Evolutionary conservation across 2,113 vertebrate species (phyloP).

Genomic region (Lophius piscatorius): DNA sequence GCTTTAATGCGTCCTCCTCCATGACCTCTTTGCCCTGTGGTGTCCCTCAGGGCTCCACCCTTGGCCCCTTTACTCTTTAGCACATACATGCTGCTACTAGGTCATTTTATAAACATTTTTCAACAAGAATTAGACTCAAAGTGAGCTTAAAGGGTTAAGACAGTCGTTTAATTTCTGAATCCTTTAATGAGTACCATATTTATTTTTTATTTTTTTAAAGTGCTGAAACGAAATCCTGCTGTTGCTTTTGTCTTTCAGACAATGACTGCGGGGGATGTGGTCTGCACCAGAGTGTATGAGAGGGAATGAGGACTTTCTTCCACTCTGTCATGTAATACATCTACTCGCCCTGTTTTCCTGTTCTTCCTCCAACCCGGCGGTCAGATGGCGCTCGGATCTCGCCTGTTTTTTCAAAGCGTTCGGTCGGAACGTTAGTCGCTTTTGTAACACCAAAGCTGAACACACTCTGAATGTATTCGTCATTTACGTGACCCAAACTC

Average conservation of each 20-base stretch:
- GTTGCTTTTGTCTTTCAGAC: slow-evolving; percentile 80
- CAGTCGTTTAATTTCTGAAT: too few relatives aligned
- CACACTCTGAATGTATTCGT: slow-evolving; percentile 14
- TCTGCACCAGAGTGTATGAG: slow-evolving; percentile 90
- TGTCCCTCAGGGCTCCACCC: too few relatives aligned
- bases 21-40: too few relatives aligned
- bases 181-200: too few relatives aligned
- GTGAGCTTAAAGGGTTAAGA: too few relatives aligned
- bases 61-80: too few relatives aligned
- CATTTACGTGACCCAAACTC: not conserved
- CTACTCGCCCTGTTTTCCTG: slow-evolving; percentile 31
- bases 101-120: too few relatives aligned
- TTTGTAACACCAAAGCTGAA: slow-evolving; percentile 19
- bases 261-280: slow-evolving; percentile 87
- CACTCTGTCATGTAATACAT: slow-evolving; percentile 45
- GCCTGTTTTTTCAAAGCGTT: slow-evolving; percentile 5
- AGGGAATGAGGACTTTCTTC: slow-evolving; percentile 80
- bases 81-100: too few relatives aligned
- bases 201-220: too few relatives aligned
- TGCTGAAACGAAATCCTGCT: slow-evolving; percentile 1
- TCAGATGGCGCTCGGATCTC: slow-evolving; percentile 27
- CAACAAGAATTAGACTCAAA: too few relatives aligned
- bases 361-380: slow-evolving; percentile 17
- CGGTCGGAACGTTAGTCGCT: slow-evolving; percentile 5
- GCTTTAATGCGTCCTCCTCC: too few relatives aligned